Base-by-base conservation (phyloP, 2,113 vertebrate species). In the Anolis carolinensis region DNA sequence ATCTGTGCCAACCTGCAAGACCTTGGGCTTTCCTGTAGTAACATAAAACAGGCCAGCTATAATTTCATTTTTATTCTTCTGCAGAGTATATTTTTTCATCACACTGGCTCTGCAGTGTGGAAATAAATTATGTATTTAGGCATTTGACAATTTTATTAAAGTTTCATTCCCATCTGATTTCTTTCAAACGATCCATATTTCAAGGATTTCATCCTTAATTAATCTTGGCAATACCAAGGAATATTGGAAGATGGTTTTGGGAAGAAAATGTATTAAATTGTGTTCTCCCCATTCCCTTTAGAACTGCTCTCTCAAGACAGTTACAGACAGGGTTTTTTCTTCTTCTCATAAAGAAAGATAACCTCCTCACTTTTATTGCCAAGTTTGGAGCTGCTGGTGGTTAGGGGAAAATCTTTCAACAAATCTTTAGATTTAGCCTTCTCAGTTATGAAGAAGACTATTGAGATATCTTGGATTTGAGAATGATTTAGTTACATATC, bases 51-150 rank as follows among this genome's bases (percentile, higher is more conserved):
- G 67, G 87, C 75, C 55, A 79, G 27, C 72, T 82, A 81, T 81
- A 90, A 85, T 92, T 91, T 87, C 34, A 86, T 93, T 93, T 94
- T 81, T 92, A 86, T 86, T 82, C 84, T 85, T 90, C 89, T 91
- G 79, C 78, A 91, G 67, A 94, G 89, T 78, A 39, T 36, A 86
- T 50, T 83, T 93, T 94, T 68, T 92, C 63, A 23, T 73, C 87
- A 81, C 73, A 94, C 32, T 77, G 70, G 71, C 90, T 82, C 91
- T 87, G 91, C 70, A 90, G 91, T 0, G 0, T 68, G 86, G 86
- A 93, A 86, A 94, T 90, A 93, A 93, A 93, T 88, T 86, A 89
- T 88, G 55, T 48, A 84, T 92, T 93, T 88, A 86, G 87, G 86
- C 83, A 92, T 88, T 81, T 88, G 78, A 91, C 73, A 86, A 84